A percentile compares a stretch with the other conserved stretches of the same genome.
Conservation (phyloP, 2,113 vertebrate genomes). For the Orycteropus afer region DNA sequence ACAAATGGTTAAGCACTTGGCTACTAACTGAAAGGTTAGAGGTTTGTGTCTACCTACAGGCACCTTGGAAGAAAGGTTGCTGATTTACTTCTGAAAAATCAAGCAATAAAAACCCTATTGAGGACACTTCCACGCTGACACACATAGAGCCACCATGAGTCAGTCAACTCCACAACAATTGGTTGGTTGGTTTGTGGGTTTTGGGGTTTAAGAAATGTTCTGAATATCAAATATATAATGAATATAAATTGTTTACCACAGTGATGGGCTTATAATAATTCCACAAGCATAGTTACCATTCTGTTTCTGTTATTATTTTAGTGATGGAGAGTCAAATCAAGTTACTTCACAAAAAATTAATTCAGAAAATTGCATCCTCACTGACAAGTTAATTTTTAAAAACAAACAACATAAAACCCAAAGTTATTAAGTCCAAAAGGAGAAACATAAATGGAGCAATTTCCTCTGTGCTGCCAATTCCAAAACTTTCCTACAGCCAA, state of each 20-base stretch:
- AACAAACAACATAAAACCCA: neutral
- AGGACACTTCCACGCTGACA: too few species aligned
- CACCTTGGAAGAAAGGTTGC: too few species aligned
- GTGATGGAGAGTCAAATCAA: neutral
- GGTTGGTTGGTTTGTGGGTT: too few species aligned
- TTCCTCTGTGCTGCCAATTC: neutral
- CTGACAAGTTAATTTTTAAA: neutral
- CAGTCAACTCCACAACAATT: too few species aligned
- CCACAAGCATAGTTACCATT: fast-evolving
- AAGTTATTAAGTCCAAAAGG: neutral
- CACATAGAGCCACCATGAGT: too few species aligned
- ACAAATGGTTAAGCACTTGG: neutral
- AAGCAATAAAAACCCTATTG: too few species aligned
- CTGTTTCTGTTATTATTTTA: neutral
- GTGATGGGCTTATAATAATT: fast-evolving
- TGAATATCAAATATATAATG: fast-evolving
- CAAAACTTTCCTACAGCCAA: too few species aligned
- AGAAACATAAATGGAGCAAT: neutral
- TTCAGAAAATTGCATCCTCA: neutral
- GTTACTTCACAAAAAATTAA: neutral
- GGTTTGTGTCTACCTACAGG: too few species aligned
- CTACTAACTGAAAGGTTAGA: neutral
- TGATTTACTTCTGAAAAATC: too few species aligned
- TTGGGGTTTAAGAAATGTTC: neutral
- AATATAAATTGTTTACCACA: fast-evolving